These are phyloP conservation scores for Sturmia bella DNA, from an alignment of 2,888 invertebrate genomes.

Conservation along the genomic window DNA sequence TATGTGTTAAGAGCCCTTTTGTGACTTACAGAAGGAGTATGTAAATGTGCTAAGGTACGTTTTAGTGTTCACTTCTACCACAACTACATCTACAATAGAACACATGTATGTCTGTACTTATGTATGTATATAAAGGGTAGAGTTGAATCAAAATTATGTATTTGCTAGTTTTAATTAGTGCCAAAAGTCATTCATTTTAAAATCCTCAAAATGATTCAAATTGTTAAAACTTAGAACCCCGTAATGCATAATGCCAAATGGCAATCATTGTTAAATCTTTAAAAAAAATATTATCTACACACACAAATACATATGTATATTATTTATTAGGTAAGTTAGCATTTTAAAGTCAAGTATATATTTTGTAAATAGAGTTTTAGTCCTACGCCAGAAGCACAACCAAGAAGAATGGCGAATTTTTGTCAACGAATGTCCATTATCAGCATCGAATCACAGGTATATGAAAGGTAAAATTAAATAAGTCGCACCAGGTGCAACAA, in stretches of 20 bases:
- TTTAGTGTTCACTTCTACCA: background rate
- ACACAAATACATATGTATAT: background rate
- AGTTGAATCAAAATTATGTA: slow-evolving; percentile 72
- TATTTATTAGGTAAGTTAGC: background rate
- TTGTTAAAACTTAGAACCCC: slow-evolving; percentile 50
- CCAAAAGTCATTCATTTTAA: slow-evolving; percentile 76
- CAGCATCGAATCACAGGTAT: too few species aligned
- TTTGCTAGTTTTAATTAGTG: slow-evolving; percentile 79
- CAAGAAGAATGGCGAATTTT: too few species aligned
- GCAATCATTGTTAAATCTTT: slow-evolving; percentile 49
- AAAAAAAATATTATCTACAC: slow-evolving; percentile 3
- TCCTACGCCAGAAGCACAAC: too few species aligned
- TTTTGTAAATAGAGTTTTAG: too few species aligned
- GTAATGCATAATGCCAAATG: slow-evolving; percentile 64
- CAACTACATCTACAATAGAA: too few species aligned
- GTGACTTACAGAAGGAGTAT: slow-evolving; percentile 5
- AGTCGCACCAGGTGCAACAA: too few species aligned
- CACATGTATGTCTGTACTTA: too few species aligned
- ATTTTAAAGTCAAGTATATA: too few species aligned
- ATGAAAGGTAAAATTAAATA: too few species aligned
- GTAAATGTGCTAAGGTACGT: background rate
- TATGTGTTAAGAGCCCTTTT: slow-evolving; percentile 7
- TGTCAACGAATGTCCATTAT: too few species aligned
- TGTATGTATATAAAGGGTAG: slow-evolving; percentile 16
- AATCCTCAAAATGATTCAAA: slow-evolving; percentile 64